These are phyloP conservation scores for Trididemnum nubilum DNA, from an alignment of 23 tunicate species.

Conservation along the genomic window DNA sequence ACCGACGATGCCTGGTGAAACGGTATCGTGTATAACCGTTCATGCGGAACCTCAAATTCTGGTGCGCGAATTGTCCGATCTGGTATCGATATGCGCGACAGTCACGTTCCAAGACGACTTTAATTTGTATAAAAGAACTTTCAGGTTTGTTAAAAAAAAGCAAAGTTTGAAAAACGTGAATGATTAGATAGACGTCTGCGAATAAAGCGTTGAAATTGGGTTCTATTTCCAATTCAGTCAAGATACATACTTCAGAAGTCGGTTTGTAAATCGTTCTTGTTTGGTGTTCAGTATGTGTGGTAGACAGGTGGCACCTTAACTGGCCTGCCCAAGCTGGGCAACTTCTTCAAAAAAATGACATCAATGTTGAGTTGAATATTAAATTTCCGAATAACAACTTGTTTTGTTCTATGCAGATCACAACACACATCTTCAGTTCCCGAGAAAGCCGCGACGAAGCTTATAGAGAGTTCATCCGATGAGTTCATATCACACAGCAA, in stretches of 20 bases:
- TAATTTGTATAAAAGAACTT: slow-evolving; percentile 10
- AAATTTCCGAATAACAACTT: background rate
- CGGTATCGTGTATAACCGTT: background rate
- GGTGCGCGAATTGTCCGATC: slow-evolving; percentile 68
- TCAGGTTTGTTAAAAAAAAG: too few species aligned
- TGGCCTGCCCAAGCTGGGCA: too few species aligned
- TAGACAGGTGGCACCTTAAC: too few species aligned
- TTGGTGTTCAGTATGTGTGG: too few species aligned
- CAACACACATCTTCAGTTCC: slow-evolving; percentile 56
- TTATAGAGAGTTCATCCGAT: slow-evolving; percentile 48
- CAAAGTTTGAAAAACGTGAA: too few species aligned
- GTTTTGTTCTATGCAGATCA: slow-evolving; percentile 21
- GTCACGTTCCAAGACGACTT: slow-evolving; percentile 31
- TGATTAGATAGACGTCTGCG: too few species aligned
- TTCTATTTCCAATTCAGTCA: too few species aligned
- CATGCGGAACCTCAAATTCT: slow-evolving; percentile 12
- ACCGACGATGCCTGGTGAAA: background rate
- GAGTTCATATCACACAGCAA: slow-evolving; percentile 61
- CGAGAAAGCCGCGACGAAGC: slow-evolving; percentile 52
- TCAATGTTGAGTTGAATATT: too few species aligned
- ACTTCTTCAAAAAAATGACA: too few species aligned
- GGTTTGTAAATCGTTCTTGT: too few species aligned
- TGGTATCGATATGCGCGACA: slow-evolving; percentile 64
- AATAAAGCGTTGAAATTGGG: too few species aligned
- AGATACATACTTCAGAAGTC: too few species aligned